phyloP scores from a whole-genome alignment of 2,888 invertebrate genomes.

The Lypha dubia region DNA sequence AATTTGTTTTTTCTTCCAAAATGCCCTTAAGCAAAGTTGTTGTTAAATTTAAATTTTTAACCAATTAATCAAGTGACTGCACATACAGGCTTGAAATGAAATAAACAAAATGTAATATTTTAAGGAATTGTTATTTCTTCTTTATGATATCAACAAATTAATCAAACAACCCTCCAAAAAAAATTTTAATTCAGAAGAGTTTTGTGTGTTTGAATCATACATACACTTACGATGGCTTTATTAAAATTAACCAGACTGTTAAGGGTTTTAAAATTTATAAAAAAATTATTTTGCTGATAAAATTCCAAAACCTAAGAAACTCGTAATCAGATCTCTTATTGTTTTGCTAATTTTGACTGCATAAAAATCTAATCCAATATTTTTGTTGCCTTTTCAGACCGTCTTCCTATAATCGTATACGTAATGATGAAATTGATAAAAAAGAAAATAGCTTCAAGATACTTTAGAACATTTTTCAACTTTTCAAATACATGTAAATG shows the following conservation, averaged over 20 bases:
- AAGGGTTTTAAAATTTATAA: too few species aligned
- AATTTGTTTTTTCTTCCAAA: conserved; percentile 1
- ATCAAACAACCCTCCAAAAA: conserved; percentile 61
- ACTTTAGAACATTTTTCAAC: conserved; percentile 33
- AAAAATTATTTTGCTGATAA: too few species aligned
- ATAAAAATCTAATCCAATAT: too few species aligned
- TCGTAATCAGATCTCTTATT: too few species aligned
- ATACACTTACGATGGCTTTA: conserved; percentile 20
- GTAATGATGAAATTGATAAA: neutral
- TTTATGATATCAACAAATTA: conserved; percentile 58
- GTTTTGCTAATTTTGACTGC: too few species aligned
- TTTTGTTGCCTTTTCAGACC: neutral
- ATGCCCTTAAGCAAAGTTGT: conserved; percentile 41
- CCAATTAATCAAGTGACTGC: conserved; percentile 66
- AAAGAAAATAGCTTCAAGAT: conserved; percentile 7
- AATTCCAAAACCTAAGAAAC: too few species aligned
- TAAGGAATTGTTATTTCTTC: conserved; percentile 21
- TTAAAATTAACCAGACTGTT: neutral
- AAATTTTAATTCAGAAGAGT: neutral
- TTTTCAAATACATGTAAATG: conserved; percentile 42
- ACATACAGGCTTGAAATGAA: conserved; percentile 40
- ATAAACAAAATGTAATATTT: conserved; percentile 11
- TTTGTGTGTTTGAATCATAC: conserved; percentile 60
- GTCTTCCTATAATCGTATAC: neutral
- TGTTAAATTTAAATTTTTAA: conserved; percentile 60